Base-by-base conservation (phyloP, 2,797 vertebrate genomes). In the Thalassophryne amazonica region DNA sequence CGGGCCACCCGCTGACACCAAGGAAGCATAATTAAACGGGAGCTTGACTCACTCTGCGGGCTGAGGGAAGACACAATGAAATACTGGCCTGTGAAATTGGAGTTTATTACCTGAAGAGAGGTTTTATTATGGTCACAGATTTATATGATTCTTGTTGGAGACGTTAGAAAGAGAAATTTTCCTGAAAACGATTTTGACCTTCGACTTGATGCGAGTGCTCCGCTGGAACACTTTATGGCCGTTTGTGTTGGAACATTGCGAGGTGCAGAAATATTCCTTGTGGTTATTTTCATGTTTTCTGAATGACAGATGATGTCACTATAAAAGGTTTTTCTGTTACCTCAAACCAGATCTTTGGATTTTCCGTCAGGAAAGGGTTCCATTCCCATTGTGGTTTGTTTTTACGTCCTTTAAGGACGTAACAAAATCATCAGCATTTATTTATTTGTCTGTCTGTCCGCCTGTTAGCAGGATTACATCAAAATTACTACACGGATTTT, bases 11-110 rank as follows among this genome's bases (percentile, higher is more conserved):
- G 41, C 60, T 71, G 58, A 51, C 60, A 65, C 56, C 66, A 15
- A 68, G 68, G 70, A 73, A 49, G 59, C 31, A 7, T 75, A 84
- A 84, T 87, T 86, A 78, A 75, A 62, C 66, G 52, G 59, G 42
- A 48, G 28, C 7, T 3, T 30, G 29, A 34, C 50, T 43, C 33
- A 50, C 19, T 58, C 34, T 24, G 54, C 50, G 33, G 27, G 36
- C 14, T 54, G 52, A 55, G 37, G 38, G 43, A 49, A 48, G 33
- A 55, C 1, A 13, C 17, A 38, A 29, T 34, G 21, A 60, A 55
- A 41, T 53, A 47, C 38, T 39, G 36, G 28, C 23, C 21, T 30
- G 28, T 47, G 33, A 32, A 53, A 51, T 10, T 13, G 16, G 23
- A 18, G 10, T 50, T 21, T 15, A 32, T 55, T 22, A 50, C 15